Percentiles rank a stretch among this genome's conserved stretches.
Conservation (phyloP, 2,888 invertebrate genomes). For the Keiferia lycopersicella region DNA sequence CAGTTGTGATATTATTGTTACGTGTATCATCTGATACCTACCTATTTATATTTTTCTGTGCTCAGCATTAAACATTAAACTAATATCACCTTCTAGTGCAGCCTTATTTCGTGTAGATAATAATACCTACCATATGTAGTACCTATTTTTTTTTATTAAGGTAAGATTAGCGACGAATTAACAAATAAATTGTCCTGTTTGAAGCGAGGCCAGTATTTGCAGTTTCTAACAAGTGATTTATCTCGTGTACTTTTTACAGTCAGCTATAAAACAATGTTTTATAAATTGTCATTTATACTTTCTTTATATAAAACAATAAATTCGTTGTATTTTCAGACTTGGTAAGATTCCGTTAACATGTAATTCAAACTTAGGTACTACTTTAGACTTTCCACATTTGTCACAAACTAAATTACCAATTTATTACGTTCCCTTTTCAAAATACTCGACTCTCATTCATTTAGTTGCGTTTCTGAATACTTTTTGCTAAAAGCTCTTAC, state of each 20-base stretch:
- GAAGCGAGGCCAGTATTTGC: not conserved
- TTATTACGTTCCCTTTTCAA: not conserved
- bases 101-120: too few relatives aligned
- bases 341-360: too few relatives aligned
- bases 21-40: too few relatives aligned
- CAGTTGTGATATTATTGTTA: too few relatives aligned
- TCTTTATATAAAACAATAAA: not conserved
- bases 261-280: constrained; percentile 16
- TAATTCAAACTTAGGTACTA: not conserved
- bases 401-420: not conserved
- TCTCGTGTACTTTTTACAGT: constrained; percentile 39
- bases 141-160: too few relatives aligned
- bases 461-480: constrained; percentile 54
- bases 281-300: not conserved
- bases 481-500: constrained; percentile 69
- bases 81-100: too few relatives aligned
- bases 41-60: too few relatives aligned
- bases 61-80: too few relatives aligned
- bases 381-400: not conserved
- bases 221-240: constrained; percentile 58
- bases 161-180: too few relatives aligned
- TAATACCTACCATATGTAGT: too few relatives aligned
- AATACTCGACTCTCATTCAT: constrained; percentile 41
- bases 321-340: not conserved
- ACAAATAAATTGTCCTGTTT: too few relatives aligned